Conservation (phyloP, 1,140 invertebrate genomes). For the Gryllus bimaculatus region DNA sequence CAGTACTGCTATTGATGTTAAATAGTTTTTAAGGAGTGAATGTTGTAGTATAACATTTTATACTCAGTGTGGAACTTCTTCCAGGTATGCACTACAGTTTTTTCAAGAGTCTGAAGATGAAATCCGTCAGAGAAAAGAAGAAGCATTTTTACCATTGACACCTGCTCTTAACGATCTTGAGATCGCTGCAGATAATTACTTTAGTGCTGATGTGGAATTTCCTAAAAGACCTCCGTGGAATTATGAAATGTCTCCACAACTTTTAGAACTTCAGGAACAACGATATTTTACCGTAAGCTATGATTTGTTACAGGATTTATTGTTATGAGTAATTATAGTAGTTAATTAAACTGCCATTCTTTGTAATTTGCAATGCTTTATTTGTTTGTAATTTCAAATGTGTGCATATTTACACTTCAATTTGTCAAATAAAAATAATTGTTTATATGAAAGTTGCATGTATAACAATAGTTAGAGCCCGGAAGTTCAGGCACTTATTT, state of each 20-base stretch:
- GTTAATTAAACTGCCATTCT: neutral
- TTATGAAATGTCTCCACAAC: conserved; percentile 55
- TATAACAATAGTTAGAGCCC: neutral
- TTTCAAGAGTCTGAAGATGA: conserved; percentile 60
- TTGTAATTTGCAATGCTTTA: neutral
- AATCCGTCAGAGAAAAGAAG: conserved; percentile 52
- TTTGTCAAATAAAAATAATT: neutral
- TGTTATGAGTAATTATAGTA: neutral
- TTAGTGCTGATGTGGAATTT: conserved; percentile 62
- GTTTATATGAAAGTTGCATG: neutral
- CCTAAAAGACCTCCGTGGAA: conserved; percentile 76
- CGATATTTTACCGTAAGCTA: conserved; percentile 59
- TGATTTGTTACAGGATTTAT: neutral
- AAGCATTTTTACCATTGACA: conserved; percentile 43
- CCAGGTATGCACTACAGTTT: conserved; percentile 63
- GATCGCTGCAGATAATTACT: conserved; percentile 58
- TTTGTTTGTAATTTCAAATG: neutral
- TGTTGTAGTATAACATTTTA: too few relatives aligned
- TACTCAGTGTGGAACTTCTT: too few relatives aligned
- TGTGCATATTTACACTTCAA: neutral
- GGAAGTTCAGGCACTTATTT: too few relatives aligned
- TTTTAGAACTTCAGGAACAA: conserved; percentile 64
- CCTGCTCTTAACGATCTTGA: conserved; percentile 51
- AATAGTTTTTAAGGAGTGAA: too few relatives aligned
- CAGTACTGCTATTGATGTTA: too few relatives aligned